Evolutionary conservation across 2,888 invertebrate species (phyloP).

Genomic region (Melanargia galathea): DNA sequence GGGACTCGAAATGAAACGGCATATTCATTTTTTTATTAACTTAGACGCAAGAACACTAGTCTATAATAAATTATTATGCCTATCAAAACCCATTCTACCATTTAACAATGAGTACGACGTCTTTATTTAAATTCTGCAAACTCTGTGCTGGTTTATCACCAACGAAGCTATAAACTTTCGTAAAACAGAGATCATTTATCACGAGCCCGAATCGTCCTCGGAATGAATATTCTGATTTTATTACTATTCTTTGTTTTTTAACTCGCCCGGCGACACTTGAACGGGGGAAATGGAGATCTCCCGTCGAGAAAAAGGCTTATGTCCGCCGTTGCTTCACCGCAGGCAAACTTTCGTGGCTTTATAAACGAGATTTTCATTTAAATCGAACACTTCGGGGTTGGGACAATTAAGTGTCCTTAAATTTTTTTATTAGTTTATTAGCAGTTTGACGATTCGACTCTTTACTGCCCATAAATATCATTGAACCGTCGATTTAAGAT

Average conservation of each 20-base stretch:
- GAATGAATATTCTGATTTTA: constrained; percentile 34
- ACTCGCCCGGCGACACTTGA: constrained; percentile 25
- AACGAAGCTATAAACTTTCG: constrained; percentile 23
- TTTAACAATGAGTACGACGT: neutral
- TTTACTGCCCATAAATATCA: neutral
- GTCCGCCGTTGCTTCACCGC: constrained; percentile 12
- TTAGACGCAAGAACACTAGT: neutral
- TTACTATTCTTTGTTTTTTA: constrained; percentile 27
- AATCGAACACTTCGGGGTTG: neutral
- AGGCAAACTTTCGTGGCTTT: constrained; percentile 16
- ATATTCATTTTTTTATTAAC: neutral
- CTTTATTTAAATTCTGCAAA: constrained; percentile 23
- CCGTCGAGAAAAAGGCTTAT: constrained; percentile 23
- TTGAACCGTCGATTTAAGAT: neutral
- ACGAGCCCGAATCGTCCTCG: constrained; percentile 26
- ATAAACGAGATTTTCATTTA: constrained; percentile 18
- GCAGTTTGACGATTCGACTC: neutral
- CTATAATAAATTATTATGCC: neutral
- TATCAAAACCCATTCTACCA: neutral
- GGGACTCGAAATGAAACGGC: neutral
- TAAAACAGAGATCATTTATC: constrained; percentile 30
- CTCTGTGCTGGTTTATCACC: constrained; percentile 37
- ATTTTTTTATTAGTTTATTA: neutral
- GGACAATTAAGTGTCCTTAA: neutral
- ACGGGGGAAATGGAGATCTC: constrained; percentile 21